Evolutionary conservation across 2,113 vertebrate species (phyloP).

Genomic region (Notarius quadriscutis): DNA sequence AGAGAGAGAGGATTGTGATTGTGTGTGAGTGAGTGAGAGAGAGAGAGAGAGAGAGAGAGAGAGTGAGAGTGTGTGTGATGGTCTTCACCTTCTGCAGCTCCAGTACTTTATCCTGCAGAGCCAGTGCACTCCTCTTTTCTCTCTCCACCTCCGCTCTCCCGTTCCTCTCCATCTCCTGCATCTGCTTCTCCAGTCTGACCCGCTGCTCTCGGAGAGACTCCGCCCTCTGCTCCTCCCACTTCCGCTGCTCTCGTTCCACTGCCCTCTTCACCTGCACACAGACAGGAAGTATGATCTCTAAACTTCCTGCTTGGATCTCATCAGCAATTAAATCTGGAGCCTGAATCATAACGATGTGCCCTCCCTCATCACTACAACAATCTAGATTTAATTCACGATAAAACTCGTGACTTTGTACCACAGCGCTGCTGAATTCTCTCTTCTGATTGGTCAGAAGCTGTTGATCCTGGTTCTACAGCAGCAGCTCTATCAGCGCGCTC

Average conservation of each 20-base stretch:
- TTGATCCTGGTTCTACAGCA: too few relatives aligned
- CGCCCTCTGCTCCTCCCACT: slow-evolving; percentile 62
- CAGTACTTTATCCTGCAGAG: slow-evolving; percentile 63
- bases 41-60: neutral
- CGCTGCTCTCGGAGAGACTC: slow-evolving; percentile 57
- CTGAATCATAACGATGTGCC: neutral
- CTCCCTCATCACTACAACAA: neutral
- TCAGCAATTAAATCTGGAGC: neutral
- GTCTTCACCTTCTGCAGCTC: slow-evolving; percentile 72
- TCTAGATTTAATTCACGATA: neutral
- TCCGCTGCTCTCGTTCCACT: slow-evolving; percentile 56
- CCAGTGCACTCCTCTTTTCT: slow-evolving; percentile 55
- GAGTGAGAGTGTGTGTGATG: neutral
- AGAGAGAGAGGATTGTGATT: too few relatives aligned
- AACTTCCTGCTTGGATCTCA: neutral
- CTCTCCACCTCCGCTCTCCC: slow-evolving; percentile 52
- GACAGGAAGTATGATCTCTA: neutral
- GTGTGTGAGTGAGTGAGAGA: neutral
- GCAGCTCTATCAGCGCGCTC: neutral
- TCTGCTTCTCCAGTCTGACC: slow-evolving; percentile 64
- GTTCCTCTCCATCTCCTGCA: slow-evolving; percentile 41
- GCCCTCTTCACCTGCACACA: slow-evolving; percentile 54
- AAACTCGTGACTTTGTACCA: neutral
- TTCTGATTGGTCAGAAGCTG: neutral
- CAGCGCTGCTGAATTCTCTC: neutral